These are phyloP conservation scores for Dasysyrphus albostriatus DNA, from an alignment of 2,888 invertebrate species.

Conservation along the genomic window DNA sequence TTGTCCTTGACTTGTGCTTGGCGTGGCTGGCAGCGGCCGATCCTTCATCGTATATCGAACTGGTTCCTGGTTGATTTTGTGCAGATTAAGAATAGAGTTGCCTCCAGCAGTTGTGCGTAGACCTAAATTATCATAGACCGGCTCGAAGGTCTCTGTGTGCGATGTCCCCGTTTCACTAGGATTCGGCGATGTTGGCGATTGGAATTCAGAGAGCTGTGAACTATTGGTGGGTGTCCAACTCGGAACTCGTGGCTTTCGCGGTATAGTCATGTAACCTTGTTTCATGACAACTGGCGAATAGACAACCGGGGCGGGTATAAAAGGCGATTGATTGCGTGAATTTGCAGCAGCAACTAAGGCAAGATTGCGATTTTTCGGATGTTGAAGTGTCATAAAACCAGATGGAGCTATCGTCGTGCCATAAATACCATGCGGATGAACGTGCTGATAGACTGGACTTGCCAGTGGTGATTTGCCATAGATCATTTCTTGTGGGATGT, in stretches of 20 bases:
- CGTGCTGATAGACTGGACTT: constrained; percentile 87
- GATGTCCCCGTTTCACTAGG: constrained; percentile 83
- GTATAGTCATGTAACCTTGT: constrained; percentile 94
- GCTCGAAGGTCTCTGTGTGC: constrained; percentile 84
- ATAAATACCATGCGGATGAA: constrained; percentile 85
- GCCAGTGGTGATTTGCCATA: constrained; percentile 84
- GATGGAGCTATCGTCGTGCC: constrained; percentile 86
- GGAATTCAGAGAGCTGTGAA: constrained; percentile 84
- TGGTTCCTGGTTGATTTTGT: constrained; percentile 85
- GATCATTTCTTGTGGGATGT: constrained; percentile 86
- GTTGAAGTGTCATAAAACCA: constrained; percentile 91
- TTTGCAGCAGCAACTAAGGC: constrained; percentile 81
- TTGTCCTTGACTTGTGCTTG: constrained; percentile 80
- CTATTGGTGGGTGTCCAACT: constrained; percentile 90
- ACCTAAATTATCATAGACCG: constrained; percentile 94
- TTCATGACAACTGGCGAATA: constrained; percentile 86
- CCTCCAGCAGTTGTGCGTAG: constrained; percentile 93
- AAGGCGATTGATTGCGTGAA: constrained; percentile 89
- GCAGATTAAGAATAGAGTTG: constrained; percentile 91
- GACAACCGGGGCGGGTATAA: constrained; percentile 88
- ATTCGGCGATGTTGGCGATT: constrained; percentile 82
- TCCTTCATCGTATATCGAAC: constrained; percentile 87
- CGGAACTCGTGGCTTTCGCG: constrained; percentile 91
- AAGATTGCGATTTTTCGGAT: constrained; percentile 86
- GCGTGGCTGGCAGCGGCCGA: constrained; percentile 88